Conservation (phyloP, 92 coral and sea anemone genomes). For the Phenganax stokvisi region DNA sequence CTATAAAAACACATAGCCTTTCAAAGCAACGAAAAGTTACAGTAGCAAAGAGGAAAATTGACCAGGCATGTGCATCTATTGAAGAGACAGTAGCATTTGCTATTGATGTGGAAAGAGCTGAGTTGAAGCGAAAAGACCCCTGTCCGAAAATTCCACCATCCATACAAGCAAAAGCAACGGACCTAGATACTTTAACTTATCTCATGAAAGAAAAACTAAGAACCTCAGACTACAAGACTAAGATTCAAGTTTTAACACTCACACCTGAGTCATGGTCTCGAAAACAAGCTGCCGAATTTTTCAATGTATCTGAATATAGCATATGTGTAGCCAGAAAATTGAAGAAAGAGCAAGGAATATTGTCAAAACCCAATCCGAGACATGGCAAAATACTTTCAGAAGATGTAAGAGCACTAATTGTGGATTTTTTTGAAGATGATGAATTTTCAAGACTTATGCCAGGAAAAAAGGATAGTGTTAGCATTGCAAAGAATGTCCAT, state of each 20-base stretch:
- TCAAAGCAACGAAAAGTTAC: constrained; percentile 27
- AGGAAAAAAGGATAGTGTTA: constrained; percentile 33
- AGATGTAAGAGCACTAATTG: constrained; percentile 8
- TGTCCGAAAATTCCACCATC: neutral
- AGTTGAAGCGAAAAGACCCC: neutral
- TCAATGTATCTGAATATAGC: constrained; percentile 37
- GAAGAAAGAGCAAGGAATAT: constrained; percentile 36
- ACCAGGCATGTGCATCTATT: constrained; percentile 15
- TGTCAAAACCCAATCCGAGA: constrained; percentile 30
- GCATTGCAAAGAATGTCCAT: constrained; percentile 32
- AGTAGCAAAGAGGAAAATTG: constrained; percentile 4
- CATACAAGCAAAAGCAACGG: constrained; percentile 15
- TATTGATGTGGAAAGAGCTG: constrained; percentile 8
- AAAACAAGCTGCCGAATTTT: constrained; percentile 30
- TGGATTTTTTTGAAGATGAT: constrained; percentile 35
- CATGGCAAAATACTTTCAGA: constrained; percentile 24
- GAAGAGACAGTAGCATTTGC: constrained; percentile 17
- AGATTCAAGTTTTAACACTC: constrained; percentile 30
- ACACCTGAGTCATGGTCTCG: constrained; percentile 39
- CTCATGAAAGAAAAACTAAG: constrained; percentile 30
- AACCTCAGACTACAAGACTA: constrained; percentile 20
- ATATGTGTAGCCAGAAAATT: constrained; percentile 32
- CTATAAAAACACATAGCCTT: constrained; percentile 14
- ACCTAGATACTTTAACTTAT: constrained; percentile 20
- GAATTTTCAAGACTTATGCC: constrained; percentile 33